These are phyloP conservation scores for Micropoecilia bifurca DNA, from an alignment of 2,797 vertebrate genomes.

Conservation along the genomic window DNA sequence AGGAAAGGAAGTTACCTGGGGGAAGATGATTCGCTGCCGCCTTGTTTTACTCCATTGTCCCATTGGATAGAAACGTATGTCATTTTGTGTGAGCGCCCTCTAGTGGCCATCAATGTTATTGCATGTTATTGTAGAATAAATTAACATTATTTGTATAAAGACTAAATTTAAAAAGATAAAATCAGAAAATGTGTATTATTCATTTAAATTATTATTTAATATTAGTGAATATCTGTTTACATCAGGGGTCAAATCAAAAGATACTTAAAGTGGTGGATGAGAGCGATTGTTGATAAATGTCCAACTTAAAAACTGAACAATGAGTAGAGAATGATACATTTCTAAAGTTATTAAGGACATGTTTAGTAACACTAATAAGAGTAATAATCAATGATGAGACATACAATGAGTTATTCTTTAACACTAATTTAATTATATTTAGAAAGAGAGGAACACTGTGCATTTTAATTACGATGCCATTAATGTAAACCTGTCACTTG, in stretches of 20 bases:
- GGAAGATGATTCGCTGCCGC: background rate
- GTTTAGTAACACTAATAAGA: background rate
- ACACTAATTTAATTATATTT: constrained; percentile 5
- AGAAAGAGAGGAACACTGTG: constrained; percentile 19
- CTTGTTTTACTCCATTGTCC: constrained; percentile 21
- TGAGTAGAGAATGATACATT: background rate
- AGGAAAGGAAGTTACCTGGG: background rate
- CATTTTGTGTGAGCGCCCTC: constrained; percentile 49
- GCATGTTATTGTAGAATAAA: background rate
- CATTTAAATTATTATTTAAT: background rate
- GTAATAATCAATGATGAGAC: background rate
- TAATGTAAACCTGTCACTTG: background rate
- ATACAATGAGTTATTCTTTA: constrained; percentile 3
- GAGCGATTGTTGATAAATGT: background rate
- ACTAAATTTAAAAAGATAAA: background rate
- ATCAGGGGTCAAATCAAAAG: background rate
- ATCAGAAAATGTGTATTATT: background rate
- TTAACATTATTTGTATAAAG: background rate
- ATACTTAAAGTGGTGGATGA: background rate
- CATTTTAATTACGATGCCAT: constrained; percentile 13
- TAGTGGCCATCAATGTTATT: background rate
- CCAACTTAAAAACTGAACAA: background rate
- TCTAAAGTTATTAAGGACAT: background rate
- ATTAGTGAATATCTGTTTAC: background rate
- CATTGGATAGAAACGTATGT: background rate